Evolutionary conservation across 2,888 invertebrate genomes (phyloP).

Genomic region (Agrochola litura): DNA sequence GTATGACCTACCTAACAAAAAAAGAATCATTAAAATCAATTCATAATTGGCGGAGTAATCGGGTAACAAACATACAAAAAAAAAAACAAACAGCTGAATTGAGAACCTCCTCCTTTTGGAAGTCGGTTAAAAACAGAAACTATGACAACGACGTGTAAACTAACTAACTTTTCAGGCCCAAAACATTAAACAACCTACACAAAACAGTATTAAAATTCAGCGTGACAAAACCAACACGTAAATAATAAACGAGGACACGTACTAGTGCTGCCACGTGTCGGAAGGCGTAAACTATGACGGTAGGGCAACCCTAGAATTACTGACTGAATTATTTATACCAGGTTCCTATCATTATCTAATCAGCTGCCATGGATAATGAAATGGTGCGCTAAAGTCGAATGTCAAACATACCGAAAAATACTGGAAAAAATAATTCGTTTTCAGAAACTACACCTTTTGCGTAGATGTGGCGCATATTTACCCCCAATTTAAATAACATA

Average conservation of each 20-base stretch:
- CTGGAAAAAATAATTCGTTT: neutral
- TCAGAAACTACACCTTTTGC: neutral
- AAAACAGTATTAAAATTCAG: slow-evolving; percentile 32
- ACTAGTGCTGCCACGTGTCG: neutral
- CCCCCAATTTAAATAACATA: slow-evolving; percentile 6
- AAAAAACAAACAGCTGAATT: too few relatives aligned
- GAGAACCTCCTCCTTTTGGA: too few relatives aligned
- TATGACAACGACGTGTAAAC: neutral
- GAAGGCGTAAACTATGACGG: neutral
- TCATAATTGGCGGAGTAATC: too few relatives aligned
- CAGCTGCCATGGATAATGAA: neutral
- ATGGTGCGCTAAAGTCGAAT: neutral
- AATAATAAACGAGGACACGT: slow-evolving; percentile 27
- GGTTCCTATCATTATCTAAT: slow-evolving; percentile 8
- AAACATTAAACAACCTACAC: slow-evolving; percentile 22
- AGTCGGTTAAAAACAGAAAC: neutral
- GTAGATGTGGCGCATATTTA: too few relatives aligned
- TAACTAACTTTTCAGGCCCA: slow-evolving; percentile 1
- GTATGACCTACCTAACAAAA: too few relatives aligned
- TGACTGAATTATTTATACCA: neutral
- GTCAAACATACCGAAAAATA: neutral
- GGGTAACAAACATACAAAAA: too few relatives aligned
- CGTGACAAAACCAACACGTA: slow-evolving; percentile 35
- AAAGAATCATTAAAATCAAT: too few relatives aligned
- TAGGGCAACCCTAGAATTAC: slow-evolving; percentile 12